Evolutionary conservation across 2,888 invertebrate genomes (phyloP).

Genomic region (Orchesellides sinensis): DNA sequence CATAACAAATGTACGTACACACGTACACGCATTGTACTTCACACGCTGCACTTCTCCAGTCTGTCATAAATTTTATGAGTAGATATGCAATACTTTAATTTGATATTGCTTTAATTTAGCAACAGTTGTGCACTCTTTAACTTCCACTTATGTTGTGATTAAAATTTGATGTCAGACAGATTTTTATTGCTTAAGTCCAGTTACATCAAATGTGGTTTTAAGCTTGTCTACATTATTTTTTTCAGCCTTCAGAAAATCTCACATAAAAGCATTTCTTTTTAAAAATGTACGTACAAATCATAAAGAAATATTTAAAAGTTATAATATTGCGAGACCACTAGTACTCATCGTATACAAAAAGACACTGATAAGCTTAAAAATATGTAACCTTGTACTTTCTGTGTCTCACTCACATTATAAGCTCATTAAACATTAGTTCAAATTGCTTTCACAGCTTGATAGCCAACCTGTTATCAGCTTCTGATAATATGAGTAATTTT

Average conservation of each 20-base stretch:
- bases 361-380: neutral
- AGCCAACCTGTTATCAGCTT: neutral
- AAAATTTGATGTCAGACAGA: slow-evolving; percentile 2
- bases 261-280: neutral
- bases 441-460: neutral
- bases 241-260: slow-evolving; percentile 25
- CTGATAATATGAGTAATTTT: neutral
- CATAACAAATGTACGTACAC: neutral
- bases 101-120: neutral
- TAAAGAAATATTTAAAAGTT: neutral
- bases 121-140: neutral
- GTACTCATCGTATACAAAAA: neutral
- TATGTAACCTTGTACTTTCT: neutral
- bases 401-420: neutral
- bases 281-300: slow-evolving; percentile 6
- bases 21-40: neutral
- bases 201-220: slow-evolving; percentile 10
- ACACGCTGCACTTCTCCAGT: neutral
- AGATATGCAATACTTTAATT: neutral
- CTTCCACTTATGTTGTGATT: slow-evolving; percentile 1
- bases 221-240: slow-evolving; percentile 12
- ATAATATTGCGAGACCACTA: too few relatives aligned
- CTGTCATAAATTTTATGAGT: neutral
- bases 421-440: neutral
- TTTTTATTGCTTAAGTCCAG: slow-evolving; percentile 27